These are phyloP conservation scores for Hypothenemus hampei DNA, from an alignment of 1,140 invertebrate genomes.

Conservation along the genomic window DNA sequence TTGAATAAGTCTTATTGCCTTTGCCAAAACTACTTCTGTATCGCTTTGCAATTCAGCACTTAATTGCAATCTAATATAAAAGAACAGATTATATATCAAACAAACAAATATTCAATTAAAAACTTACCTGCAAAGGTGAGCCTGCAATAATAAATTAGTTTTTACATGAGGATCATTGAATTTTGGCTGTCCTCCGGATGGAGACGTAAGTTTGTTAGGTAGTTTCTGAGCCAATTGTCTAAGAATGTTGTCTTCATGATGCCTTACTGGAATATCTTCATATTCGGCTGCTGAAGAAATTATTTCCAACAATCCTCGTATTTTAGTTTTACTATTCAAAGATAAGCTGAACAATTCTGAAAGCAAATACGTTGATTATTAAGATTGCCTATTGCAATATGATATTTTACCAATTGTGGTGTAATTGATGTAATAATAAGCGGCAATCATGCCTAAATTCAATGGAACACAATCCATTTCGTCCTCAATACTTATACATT, in stretches of 20 bases:
- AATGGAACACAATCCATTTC: slow-evolving; percentile 95
- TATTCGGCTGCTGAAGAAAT: slow-evolving; percentile 97
- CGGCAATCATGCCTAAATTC: slow-evolving; percentile 99
- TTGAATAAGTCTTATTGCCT: slow-evolving; percentile 88
- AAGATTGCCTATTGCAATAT: not conserved
- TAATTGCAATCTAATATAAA: slow-evolving; percentile 68
- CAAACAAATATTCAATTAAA: not conserved
- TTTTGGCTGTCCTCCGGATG: slow-evolving; percentile 54
- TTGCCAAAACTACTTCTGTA: slow-evolving; percentile 85
- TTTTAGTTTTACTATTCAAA: slow-evolving; percentile 95
- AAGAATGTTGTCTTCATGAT: slow-evolving; percentile 90
- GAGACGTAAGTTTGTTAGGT: slow-evolving; percentile 68
- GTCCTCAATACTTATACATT: slow-evolving; percentile 97
- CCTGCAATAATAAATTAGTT: slow-evolving; percentile 92
- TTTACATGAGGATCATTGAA: slow-evolving; percentile 97
- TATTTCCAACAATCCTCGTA: slow-evolving; percentile 94
- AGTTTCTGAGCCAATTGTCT: slow-evolving; percentile 72
- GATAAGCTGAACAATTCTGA: slow-evolving; percentile 95
- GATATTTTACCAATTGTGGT: slow-evolving; percentile 84
- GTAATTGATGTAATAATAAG: slow-evolving; percentile 99
- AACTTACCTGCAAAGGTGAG: slow-evolving; percentile 71
- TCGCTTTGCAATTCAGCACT: slow-evolving; percentile 96
- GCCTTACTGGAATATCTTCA: slow-evolving; percentile 87
- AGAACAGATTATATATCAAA: no score
- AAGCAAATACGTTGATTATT: slow-evolving; percentile 10